Evolutionary conservation across 2,113 vertebrate genomes (phyloP).

Genomic region (Thalassoma bifasciatum): DNA sequence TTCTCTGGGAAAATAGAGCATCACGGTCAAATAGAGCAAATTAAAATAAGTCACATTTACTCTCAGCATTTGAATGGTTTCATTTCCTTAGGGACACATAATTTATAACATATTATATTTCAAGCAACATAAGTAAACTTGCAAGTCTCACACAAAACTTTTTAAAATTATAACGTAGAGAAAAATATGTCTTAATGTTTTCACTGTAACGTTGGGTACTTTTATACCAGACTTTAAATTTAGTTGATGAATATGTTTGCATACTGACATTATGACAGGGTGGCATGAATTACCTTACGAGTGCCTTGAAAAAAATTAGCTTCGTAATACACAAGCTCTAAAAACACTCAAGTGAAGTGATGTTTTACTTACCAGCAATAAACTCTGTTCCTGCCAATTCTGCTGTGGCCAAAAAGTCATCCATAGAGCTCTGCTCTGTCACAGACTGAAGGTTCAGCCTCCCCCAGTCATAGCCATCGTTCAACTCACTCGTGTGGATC

Average conservation of each 20-base stretch:
- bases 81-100: not conserved
- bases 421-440: slow-evolving; percentile 93
- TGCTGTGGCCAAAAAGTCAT: slow-evolving; percentile 96
- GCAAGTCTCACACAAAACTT: too few relatives aligned
- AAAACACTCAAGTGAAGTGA: not conserved
- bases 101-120: not conserved
- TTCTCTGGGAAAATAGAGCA: slow-evolving; percentile 85
- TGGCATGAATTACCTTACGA: not conserved
- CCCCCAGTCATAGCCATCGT: slow-evolving; percentile 91
- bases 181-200: not conserved
- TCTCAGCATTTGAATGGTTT: not conserved
- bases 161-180: too few relatives aligned
- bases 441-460: slow-evolving; percentile 91
- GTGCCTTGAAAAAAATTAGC: not conserved
- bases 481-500: slow-evolving; percentile 93
- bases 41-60: not conserved
- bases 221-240: not conserved
- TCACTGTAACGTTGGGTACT: not conserved
- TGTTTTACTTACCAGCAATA: slow-evolving; percentile 84
- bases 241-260: not conserved
- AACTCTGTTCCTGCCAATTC: slow-evolving; percentile 96
- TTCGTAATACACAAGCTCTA: not conserved
- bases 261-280: not conserved
- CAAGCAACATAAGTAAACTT: not conserved
- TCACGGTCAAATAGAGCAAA: not conserved